Percentiles rank a stretch among this genome's conserved stretches.
These are phyloP conservation scores for Abrostola triplasia DNA, from an alignment of 2,888 invertebrate species.

Conservation along the genomic window DNA sequence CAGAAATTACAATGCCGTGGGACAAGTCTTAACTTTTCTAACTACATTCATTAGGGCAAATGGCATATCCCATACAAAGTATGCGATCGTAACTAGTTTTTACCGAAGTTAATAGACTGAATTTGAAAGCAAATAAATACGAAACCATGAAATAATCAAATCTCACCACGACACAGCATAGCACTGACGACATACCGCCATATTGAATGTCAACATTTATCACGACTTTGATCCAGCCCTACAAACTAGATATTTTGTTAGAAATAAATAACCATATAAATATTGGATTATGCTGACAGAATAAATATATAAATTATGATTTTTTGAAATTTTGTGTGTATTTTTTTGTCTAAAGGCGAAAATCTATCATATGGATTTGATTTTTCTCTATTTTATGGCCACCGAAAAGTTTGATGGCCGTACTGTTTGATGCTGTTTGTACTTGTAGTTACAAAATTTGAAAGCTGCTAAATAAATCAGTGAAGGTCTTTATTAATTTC, in stretches of 20 bases:
- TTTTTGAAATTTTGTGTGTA: conserved; percentile 83
- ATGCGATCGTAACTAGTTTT: conserved; percentile 60
- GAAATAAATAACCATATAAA: conserved; percentile 57
- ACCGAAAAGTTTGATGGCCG: conserved; percentile 57
- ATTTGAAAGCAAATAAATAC: conserved; percentile 67
- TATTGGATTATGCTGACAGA: conserved; percentile 52
- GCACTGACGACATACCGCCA: conserved; percentile 99
- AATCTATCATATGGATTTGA: conserved; percentile 74
- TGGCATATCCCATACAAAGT: conserved; percentile 60
- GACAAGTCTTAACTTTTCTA: conserved; percentile 54
- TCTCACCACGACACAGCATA: conserved; percentile 98
- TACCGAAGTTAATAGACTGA: conserved; percentile 60
- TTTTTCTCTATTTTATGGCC: conserved; percentile 73
- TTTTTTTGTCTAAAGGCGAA: conserved; percentile 82
- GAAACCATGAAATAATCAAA: conserved; percentile 81
- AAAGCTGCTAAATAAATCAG: conserved; percentile 17
- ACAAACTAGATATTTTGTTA: conserved; percentile 63
- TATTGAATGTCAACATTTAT: conserved; percentile 94
- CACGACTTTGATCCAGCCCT: conserved; percentile 79
- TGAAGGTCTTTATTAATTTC: background rate
- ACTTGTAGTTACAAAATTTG: conserved; percentile 28
- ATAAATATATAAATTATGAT: conserved; percentile 63
- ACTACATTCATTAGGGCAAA: conserved; percentile 59
- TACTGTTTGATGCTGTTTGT: conserved; percentile 11
- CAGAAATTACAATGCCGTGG: conserved; percentile 75